Conservation (phyloP, 2,888 invertebrate species). For the Cryptocephalus moraei region DNA sequence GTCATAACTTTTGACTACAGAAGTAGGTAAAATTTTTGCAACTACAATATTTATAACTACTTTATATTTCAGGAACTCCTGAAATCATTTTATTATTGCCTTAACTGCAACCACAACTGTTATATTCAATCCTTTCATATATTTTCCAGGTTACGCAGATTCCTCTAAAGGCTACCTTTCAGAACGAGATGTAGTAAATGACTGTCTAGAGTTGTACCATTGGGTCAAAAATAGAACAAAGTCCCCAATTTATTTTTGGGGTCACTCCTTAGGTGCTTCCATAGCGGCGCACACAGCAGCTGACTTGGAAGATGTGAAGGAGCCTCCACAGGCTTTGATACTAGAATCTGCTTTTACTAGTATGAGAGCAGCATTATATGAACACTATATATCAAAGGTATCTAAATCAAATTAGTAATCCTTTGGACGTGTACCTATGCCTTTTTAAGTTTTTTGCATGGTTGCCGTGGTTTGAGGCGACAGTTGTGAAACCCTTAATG, state of each 20-base stretch:
- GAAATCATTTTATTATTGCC: too few species aligned
- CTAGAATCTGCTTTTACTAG: neutral
- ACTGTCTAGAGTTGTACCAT: slow-evolving; percentile 26
- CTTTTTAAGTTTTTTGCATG: slow-evolving; percentile 36
- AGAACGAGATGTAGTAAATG: slow-evolving; percentile 27
- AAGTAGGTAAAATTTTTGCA: slow-evolving; percentile 20
- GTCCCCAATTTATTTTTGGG: slow-evolving; percentile 28
- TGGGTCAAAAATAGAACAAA: slow-evolving; percentile 21
- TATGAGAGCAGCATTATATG: neutral
- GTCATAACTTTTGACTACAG: slow-evolving; percentile 35
- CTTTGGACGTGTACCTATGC: neutral
- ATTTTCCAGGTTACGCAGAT: slow-evolving; percentile 13
- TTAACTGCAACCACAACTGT: too few species aligned
- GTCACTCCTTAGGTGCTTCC: slow-evolving; percentile 29
- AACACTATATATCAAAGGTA: neutral
- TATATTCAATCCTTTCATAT: too few species aligned
- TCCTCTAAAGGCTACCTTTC: slow-evolving; percentile 22
- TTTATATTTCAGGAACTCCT: too few species aligned
- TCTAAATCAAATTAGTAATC: neutral
- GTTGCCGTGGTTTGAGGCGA: slow-evolving; percentile 74
- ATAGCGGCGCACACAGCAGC: slow-evolving; percentile 21
- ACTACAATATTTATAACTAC: slow-evolving; percentile 4
- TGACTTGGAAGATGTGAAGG: neutral
- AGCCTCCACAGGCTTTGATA: neutral
- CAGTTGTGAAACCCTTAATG: slow-evolving; percentile 70